phyloP scores from a whole-genome alignment of 2,113 vertebrate species.

The Sphyrna mokarran region DNA sequence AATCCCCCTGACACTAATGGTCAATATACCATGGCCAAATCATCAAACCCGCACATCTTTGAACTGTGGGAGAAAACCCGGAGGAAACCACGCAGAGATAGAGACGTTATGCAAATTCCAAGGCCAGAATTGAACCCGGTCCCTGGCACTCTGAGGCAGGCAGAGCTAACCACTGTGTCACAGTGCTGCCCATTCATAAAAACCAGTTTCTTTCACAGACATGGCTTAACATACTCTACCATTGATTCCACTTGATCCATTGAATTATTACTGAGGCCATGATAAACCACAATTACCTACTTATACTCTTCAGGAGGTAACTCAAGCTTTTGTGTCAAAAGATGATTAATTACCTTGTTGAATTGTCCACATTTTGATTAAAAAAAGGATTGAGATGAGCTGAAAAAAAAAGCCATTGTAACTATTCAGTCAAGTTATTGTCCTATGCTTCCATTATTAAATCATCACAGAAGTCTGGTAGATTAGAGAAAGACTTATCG shows the following conservation, averaged over 20 bases:
- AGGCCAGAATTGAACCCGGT: no score
- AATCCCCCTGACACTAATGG: no score
- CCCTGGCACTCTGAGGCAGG: no score
- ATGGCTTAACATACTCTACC: neutral
- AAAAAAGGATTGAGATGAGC: neutral
- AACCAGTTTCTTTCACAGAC: neutral
- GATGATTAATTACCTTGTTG: neutral
- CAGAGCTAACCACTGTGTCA: no score
- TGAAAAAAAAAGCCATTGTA: neutral
- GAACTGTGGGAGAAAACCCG: no score
- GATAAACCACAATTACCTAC: no score
- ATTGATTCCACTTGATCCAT: neutral
- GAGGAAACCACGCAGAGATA: no score
- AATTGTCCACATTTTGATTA: neutral
- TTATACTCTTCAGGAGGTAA: neutral
- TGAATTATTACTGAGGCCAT: neutral
- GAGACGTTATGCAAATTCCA: no score
- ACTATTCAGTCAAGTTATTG: neutral
- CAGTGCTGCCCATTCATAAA: no score
- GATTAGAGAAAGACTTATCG: neutral
- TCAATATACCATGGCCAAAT: no score
- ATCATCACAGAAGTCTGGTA: neutral
- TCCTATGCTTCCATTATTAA: neutral
- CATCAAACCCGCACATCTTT: no score
- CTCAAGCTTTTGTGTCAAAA: neutral